A percentile compares a stretch with the other conserved stretches of the same genome.
These are phyloP conservation scores for Meiosimyza platycephala DNA, from an alignment of 2,888 invertebrate genomes.

Conservation along the genomic window DNA sequence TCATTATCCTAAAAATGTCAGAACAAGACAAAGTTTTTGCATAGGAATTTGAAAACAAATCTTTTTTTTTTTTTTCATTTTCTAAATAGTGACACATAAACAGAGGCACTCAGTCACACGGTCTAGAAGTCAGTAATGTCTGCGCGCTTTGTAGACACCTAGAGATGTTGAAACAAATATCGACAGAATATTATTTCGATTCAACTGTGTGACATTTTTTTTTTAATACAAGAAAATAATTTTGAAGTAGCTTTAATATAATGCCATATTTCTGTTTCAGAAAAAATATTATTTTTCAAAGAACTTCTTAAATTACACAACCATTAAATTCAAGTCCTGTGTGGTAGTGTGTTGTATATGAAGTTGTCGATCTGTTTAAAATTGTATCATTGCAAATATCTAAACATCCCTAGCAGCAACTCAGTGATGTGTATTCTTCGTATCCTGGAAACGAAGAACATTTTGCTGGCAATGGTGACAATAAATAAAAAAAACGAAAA, in stretches of 20 bases:
- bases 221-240: no score
- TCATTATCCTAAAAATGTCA: slow-evolving; percentile 36
- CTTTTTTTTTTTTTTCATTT: not conserved
- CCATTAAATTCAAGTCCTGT: no score
- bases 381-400: no score
- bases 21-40: slow-evolving; percentile 28
- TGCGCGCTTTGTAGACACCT: not conserved
- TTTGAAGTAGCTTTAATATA: no score
- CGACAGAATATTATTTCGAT: no score
- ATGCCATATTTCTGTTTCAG: no score
- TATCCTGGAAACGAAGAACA: not conserved
- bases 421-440: not conserved
- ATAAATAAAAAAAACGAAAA: not conserved
- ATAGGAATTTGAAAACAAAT: slow-evolving; percentile 16
- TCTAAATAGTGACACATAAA: slow-evolving; percentile 32
- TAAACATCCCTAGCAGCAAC: no score
- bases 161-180: not conserved
- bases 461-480: slow-evolving; percentile 3
- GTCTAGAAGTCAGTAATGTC: slow-evolving; percentile 1
- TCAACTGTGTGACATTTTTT: no score
- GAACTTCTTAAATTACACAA: no score
- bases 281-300: no score
- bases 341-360: no score
- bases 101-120: slow-evolving; percentile 7
- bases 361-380: no score